Base-by-base conservation (phyloP, 1,140 invertebrate genomes). In the Lepidurus arcticus region DNA sequence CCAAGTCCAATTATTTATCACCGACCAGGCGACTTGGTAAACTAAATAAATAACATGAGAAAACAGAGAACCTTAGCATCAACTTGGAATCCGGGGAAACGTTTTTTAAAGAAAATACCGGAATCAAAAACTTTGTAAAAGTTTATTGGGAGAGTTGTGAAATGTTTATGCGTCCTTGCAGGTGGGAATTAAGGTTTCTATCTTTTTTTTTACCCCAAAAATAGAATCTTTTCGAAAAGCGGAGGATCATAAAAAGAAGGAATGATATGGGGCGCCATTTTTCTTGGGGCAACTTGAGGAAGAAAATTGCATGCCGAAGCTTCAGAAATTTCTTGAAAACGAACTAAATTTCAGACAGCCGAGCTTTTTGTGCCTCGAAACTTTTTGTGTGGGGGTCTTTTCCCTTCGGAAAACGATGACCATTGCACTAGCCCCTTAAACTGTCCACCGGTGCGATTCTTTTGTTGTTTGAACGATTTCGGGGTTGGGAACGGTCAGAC, bases 401-500 rank as follows among this genome's bases (percentile, higher is more conserved):
- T 42, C 44, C 75, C 24, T 10, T 44, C 44, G 75, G 42, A 76
- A 76, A 76, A 44, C 44, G 75, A 43, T 42, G n/a, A 45, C 42
- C 34, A 75, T 26, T 75, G 74, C 74, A 42, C 24, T 75, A 21
- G 34, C 34, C 44, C 42, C 43, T 75, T 75, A 75, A 75, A 75
- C 34, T 75, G 74, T 75, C 42, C 74, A 45, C 44, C 43, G 47
- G 44, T 42, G 65, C 76, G 76, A 53, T 42, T 65, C 75, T 65
- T 53, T 42, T 76, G 45, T 45, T 76, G 44, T 45, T 42, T 9
- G 21, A 76, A 24, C 43, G n/a, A 45, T 76, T 76, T 34, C 44
- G 34, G 44, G 43, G 44, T 13, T 47, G 47, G 44, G 45, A 78
- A 78, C 47, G 21, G 9, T 7, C 53, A 21, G 53, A 65, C 9